These are phyloP conservation scores for Ctenopoma kingsleyae DNA, from an alignment of 2,797 vertebrate genomes.

Conservation along the genomic window DNA sequence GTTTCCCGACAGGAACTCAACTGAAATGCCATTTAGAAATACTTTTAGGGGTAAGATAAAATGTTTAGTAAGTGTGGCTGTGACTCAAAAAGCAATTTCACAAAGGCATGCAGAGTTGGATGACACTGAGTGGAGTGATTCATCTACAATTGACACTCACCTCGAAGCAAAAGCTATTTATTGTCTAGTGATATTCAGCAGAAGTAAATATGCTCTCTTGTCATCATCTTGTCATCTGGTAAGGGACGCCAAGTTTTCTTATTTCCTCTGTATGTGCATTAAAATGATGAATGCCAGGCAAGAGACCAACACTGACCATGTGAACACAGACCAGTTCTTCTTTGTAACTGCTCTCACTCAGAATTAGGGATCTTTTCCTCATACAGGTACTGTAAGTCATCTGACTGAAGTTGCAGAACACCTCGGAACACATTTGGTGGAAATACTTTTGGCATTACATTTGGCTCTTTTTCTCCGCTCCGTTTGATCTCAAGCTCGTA, in stretches of 20 bases:
- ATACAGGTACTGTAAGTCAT: slow-evolving; percentile 45
- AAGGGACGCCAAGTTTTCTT: slow-evolving; percentile 56
- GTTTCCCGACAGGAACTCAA: slow-evolving; percentile 45
- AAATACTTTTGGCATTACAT: slow-evolving; percentile 75
- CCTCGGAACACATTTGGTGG: slow-evolving; percentile 58
- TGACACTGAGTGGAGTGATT: slow-evolving; percentile 63
- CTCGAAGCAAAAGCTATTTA: slow-evolving; percentile 58
- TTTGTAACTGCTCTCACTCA: slow-evolving; percentile 33
- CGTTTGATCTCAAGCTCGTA: slow-evolving; percentile 80
- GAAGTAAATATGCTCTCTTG: slow-evolving; percentile 62
- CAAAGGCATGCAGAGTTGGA: slow-evolving; percentile 55
- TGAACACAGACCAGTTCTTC: slow-evolving; percentile 38
- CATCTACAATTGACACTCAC: slow-evolving; percentile 63
- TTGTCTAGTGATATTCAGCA: slow-evolving; percentile 60
- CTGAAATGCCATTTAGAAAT: slow-evolving; percentile 66
- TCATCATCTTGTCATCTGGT: slow-evolving; percentile 69
- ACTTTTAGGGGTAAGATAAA: slow-evolving; percentile 63
- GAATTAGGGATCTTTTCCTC: slow-evolving; percentile 25
- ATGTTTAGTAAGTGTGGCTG: slow-evolving; percentile 59
- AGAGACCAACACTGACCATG: slow-evolving; percentile 51
- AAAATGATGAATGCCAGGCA: slow-evolving; percentile 62
- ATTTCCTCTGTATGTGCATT: slow-evolving; percentile 57
- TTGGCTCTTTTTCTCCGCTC: slow-evolving; percentile 66
- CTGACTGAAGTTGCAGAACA: slow-evolving; percentile 55
- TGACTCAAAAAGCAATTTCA: slow-evolving; percentile 67